Conservation (phyloP, 2,888 invertebrate genomes). For the Philereme vetulata region DNA sequence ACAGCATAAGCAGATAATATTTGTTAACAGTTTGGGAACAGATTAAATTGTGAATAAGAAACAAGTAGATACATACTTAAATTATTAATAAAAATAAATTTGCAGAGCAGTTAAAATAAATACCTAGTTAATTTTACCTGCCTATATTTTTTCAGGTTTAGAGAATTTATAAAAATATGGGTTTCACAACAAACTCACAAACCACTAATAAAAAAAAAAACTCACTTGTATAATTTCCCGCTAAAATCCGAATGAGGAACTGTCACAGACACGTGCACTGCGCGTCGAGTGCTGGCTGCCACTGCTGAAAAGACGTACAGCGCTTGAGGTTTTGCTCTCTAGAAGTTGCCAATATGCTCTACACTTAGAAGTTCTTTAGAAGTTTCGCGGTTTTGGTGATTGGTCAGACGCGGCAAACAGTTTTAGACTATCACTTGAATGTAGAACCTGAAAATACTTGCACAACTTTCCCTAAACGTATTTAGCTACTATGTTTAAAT, state of each 20-base stretch:
- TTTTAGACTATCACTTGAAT: constrained; percentile 26
- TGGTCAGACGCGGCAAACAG: constrained; percentile 48
- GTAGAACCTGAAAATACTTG: no score
- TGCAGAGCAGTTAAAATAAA: no score
- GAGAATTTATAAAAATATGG: no score
- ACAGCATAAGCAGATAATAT: no score
- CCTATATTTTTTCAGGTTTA: no score
- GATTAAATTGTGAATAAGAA: no score
- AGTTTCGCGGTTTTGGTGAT: constrained; percentile 51
- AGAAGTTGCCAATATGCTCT: constrained; percentile 39
- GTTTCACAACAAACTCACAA: not conserved
- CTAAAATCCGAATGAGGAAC: constrained; percentile 30
- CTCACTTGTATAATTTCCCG: constrained; percentile 25
- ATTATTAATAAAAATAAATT: no score
- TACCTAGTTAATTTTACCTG: no score
- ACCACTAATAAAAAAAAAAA: constrained; percentile 6
- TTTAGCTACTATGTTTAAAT: no score
- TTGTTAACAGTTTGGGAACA: no score
- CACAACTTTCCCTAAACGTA: no score
- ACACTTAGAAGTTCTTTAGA: constrained; percentile 43
- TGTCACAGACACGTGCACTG: constrained; percentile 41
- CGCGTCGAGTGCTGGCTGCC: constrained; percentile 42
- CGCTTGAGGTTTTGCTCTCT: constrained; percentile 53
- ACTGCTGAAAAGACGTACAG: constrained; percentile 47
- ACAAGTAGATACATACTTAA: no score